Conservation (phyloP, 2,113 vertebrate genomes). For the Sigmodon hispidus region DNA sequence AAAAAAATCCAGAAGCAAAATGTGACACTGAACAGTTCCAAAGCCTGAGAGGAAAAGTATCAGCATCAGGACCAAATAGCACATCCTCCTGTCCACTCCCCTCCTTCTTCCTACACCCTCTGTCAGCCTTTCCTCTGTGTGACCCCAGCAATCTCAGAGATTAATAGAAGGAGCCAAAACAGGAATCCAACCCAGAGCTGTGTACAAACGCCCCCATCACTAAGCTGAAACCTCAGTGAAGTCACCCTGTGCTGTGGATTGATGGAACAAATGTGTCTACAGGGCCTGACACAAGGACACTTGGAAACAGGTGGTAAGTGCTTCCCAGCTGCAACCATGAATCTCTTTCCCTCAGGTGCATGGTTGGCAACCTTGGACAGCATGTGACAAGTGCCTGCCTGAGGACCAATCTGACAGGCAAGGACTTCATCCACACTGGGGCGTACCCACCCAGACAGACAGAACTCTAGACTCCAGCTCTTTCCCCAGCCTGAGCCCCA, state of each 20-base stretch:
- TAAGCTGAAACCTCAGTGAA: neutral
- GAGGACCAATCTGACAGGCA: neutral
- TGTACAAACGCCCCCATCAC: neutral
- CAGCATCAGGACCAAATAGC: neutral
- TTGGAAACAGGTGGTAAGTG: neutral
- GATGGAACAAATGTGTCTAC: neutral
- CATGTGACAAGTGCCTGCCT: neutral
- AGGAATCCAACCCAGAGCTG: neutral
- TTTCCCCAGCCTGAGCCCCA: neutral
- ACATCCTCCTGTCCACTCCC: neutral
- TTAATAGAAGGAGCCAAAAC: neutral
- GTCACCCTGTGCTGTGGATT: neutral
- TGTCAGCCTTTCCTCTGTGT: neutral
- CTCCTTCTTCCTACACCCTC: neutral
- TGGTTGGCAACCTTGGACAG: neutral
- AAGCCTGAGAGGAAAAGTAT: neutral
- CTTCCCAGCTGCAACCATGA: neutral
- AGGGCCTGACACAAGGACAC: neutral
- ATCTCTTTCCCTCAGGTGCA: accelerated
- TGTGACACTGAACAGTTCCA: neutral
- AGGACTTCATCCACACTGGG: neutral
- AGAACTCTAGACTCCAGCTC: neutral
- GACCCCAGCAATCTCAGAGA: neutral
- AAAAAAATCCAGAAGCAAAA: neutral
- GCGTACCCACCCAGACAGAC: neutral